Base-by-base conservation (phyloP, 2,113 vertebrate species). In the Montifringilla adamsi region DNA sequence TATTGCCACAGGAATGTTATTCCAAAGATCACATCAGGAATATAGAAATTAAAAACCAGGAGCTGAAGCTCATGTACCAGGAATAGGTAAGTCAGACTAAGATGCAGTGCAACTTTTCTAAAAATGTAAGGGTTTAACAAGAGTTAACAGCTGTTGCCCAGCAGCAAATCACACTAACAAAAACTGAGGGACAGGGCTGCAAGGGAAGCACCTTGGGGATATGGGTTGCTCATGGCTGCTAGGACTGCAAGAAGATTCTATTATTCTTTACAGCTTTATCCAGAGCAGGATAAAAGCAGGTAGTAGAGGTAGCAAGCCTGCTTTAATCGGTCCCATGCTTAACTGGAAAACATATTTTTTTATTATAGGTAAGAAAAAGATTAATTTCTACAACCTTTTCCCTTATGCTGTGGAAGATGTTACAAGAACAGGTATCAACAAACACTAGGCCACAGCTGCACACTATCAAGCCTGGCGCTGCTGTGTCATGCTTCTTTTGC, bases 381-480 rank as follows among this genome's bases (percentile, higher is more conserved):
- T 37, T 41, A 46, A 47, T 41, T 87, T 62, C 27, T 6, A 1
- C 52, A 37, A 41, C 15, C 31, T 14, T 78, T 53, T 70, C 33
- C 22, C 18, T 74, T 35, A 10, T 2, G 20, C 20, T 69, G 39
- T 53, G 31, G 9, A 84, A 69, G n/a, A 41, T 6, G 33, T 16
- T 75, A 68, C 18, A 26, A 15, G 35, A 84, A 72, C 20, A 76
- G 5, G 6, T 3, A 47, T 37, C 31, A 70, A 64, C 24, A 78
- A 81, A 55, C 27, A 43, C 7, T 9, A 55, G 35, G 77, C 21
- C 30, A 52, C 20, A n/a, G 1, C 6, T n/a, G 58, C 66, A 58
- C 4, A 2, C 15, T 21, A 2, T 15, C 1, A 3, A 76, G 41
- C 30, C 69, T 4, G 1, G 16, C 52, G 44, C 35, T 52, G 28